Evolutionary conservation across 2,113 vertebrate genomes (phyloP).

Genomic region (Strix uralensis): DNA sequence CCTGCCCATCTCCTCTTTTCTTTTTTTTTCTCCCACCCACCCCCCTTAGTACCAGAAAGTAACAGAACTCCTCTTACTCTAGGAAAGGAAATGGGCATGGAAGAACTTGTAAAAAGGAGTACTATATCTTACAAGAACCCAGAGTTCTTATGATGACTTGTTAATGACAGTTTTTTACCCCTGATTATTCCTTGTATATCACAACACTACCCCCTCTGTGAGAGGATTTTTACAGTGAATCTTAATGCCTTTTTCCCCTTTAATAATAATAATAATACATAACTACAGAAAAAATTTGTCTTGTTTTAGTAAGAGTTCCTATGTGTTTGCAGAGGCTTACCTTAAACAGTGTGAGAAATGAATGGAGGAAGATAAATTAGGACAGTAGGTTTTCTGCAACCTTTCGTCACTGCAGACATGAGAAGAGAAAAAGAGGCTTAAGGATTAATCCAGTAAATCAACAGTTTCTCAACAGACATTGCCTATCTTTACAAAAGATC

Average conservation of each 20-base stretch:
- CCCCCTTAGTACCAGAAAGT: not conserved
- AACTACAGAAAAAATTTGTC: not conserved
- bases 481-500: not conserved
- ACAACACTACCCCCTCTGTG: not conserved
- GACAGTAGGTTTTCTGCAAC: not conserved
- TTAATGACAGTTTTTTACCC: not conserved
- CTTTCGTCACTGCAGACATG: not conserved
- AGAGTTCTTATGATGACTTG: not conserved
- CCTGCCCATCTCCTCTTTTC: not conserved
- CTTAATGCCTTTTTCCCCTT: not conserved
- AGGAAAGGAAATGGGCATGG: not conserved
- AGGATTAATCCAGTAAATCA: not conserved
- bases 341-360: not conserved
- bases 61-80: not conserved
- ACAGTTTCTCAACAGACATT: not conserved
- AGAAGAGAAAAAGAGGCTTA: not conserved
- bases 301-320: not conserved
- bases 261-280: not conserved
- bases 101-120: not conserved
- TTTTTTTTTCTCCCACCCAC: fast-evolving
- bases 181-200: not conserved
- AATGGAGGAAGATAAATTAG: not conserved
- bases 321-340: not conserved
- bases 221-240: not conserved
- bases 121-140: not conserved